Evolutionary conservation across 1,140 invertebrate species (phyloP).

Genomic region (Nephotettix cincticeps): DNA sequence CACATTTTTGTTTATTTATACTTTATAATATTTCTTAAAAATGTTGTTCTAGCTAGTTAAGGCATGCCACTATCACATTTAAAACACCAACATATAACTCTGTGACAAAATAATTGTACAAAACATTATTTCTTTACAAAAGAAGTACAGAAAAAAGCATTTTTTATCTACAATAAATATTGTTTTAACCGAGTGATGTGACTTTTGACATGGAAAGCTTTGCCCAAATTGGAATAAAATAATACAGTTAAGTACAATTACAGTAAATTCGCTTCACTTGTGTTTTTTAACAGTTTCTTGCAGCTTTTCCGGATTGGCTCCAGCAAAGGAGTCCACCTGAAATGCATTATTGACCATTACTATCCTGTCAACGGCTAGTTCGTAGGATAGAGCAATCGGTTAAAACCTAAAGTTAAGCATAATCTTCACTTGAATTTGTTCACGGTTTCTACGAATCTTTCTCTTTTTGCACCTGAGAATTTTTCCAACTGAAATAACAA

Average conservation of each 20-base stretch:
- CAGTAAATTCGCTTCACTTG: slow-evolving; percentile 26
- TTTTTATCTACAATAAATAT: background rate
- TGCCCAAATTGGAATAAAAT: background rate
- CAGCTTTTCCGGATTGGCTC: slow-evolving; percentile 75
- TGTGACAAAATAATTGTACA: background rate
- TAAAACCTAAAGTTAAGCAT: background rate
- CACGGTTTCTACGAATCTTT: background rate
- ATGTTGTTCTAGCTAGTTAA: background rate
- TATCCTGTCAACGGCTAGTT: background rate
- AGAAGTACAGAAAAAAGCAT: background rate
- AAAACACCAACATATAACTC: background rate
- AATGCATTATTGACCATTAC: slow-evolving; percentile 23
- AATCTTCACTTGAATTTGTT: slow-evolving; percentile 5
- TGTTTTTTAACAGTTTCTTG: slow-evolving; percentile 50
- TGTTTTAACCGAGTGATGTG: background rate
- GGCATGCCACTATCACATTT: background rate
- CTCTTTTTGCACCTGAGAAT: slow-evolving; percentile 12
- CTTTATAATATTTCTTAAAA: too few species aligned
- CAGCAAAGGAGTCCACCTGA: slow-evolving; percentile 64
- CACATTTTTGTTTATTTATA: too few species aligned
- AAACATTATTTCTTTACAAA: background rate
- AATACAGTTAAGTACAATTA: background rate
- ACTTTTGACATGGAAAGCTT: slow-evolving; percentile 7
- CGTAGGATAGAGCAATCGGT: background rate
- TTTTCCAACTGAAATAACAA: slow-evolving; percentile 11